Evolutionary conservation across 2,797 vertebrate genomes (phyloP).

Genomic region (Oreortyx pictus): DNA sequence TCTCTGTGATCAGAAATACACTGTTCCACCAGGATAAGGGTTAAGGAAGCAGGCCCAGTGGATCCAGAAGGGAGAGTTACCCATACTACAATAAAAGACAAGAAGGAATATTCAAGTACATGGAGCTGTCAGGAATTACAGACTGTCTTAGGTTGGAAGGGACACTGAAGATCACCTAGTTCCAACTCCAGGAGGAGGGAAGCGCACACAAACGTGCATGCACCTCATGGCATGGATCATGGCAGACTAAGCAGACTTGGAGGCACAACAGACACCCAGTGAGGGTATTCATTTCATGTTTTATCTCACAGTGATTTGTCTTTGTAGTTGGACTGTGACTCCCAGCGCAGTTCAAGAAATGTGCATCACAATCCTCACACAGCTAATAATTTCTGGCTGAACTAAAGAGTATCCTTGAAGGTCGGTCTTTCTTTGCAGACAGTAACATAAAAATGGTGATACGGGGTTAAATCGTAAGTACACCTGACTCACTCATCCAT

Average conservation of each 20-base stretch:
- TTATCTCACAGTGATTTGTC: neutral
- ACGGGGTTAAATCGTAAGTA: neutral
- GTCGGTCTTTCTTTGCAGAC: neutral
- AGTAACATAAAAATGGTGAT: neutral
- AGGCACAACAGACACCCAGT: neutral
- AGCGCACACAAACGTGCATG: neutral
- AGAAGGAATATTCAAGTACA: neutral
- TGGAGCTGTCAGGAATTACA: neutral
- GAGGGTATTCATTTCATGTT: neutral
- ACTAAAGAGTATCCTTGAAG: neutral
- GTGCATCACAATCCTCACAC: neutral
- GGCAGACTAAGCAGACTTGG: neutral
- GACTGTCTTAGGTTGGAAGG: too few relatives aligned
- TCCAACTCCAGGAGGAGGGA: neutral
- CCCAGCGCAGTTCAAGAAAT: neutral
- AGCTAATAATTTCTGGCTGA: neutral
- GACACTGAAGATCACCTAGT: too few relatives aligned
- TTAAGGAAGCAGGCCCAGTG: neutral
- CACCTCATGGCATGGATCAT: neutral
- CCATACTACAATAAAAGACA: neutral
- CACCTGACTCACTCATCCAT: neutral
- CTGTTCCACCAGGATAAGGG: neutral
- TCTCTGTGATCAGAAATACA: neutral
- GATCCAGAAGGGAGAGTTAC: neutral
- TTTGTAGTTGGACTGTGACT: neutral